These are phyloP conservation scores for Prostheceraeus crozeri DNA, from an alignment of 2,888 invertebrate genomes.

Conservation along the genomic window DNA sequence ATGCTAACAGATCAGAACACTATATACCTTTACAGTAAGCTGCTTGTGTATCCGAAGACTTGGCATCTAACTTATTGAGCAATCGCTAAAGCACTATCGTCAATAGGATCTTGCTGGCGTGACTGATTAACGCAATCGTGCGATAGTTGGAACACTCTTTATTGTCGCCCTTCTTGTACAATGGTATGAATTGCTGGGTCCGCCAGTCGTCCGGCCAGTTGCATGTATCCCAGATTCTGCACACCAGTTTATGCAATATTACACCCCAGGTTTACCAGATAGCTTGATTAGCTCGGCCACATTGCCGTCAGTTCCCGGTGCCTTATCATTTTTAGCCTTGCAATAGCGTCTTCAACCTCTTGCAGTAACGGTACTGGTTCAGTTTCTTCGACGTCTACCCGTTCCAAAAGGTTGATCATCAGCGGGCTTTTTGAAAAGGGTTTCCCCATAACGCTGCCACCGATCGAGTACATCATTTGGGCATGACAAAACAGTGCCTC, in stretches of 20 bases:
- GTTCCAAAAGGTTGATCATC: too few relatives aligned
- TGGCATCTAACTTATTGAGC: neutral
- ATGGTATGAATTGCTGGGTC: conserved; percentile 9
- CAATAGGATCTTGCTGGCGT: conserved; percentile 30
- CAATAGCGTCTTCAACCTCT: too few relatives aligned
- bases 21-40: neutral
- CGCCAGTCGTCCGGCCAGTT: conserved; percentile 26
- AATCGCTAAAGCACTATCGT: conserved; percentile 1
- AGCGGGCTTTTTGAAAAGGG: too few relatives aligned
- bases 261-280: too few relatives aligned
- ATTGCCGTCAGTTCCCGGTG: too few relatives aligned
- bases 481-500: too few relatives aligned
- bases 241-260: neutral
- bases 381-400: too few relatives aligned
- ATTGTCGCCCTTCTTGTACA: conserved; percentile 2
- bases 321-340: too few relatives aligned
- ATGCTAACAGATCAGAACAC: neutral
- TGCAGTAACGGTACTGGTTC: too few relatives aligned
- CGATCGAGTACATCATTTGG: too few relatives aligned
- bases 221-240: conserved; percentile 9
- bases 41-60: conserved; percentile 10
- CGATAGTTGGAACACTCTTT: conserved; percentile 31
- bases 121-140: conserved; percentile 19
- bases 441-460: too few relatives aligned
- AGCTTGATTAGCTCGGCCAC: too few relatives aligned